Conservation (phyloP, 2,113 vertebrate species). For the Cinclus cinclus region DNA sequence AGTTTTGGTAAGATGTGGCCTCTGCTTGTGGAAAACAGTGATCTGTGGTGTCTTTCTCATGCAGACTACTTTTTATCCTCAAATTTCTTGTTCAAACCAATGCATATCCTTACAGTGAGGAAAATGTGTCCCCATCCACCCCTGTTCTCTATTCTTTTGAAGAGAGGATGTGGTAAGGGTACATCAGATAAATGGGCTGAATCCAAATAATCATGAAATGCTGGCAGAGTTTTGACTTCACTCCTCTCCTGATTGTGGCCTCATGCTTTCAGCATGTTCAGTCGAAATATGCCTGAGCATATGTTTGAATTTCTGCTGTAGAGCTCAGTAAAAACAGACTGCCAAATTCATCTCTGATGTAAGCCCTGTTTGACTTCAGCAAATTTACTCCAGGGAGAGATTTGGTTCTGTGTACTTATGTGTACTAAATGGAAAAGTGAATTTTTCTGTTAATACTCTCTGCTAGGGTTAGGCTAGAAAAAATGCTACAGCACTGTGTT, state of each 20-base stretch:
- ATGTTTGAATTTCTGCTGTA: slow-evolving; percentile 20
- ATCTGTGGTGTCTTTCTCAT: background rate
- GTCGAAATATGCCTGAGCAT: background rate
- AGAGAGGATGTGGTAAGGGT: background rate
- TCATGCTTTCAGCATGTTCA: background rate
- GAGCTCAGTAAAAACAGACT: slow-evolving; percentile 6
- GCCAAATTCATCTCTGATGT: slow-evolving; percentile 6
- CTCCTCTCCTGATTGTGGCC: background rate
- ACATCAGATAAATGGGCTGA: background rate
- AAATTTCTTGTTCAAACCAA: background rate
- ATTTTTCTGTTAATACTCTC: slow-evolving; percentile 13
- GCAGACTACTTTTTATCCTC: background rate
- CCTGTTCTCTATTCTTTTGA: background rate
- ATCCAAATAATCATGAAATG: background rate
- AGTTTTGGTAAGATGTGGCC: background rate
- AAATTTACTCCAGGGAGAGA: slow-evolving; percentile 2
- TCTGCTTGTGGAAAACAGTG: background rate
- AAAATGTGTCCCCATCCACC: background rate
- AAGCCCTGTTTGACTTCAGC: slow-evolving; percentile 35
- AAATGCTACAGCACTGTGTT: background rate
- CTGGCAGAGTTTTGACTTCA: background rate
- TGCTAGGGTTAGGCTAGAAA: background rate
- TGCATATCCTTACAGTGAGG: background rate
- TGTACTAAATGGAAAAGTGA: slow-evolving; percentile 27
- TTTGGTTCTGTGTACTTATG: background rate